These are phyloP conservation scores for Psittacus erithacus DNA, from an alignment of 2,113 vertebrate species.

Conservation along the genomic window DNA sequence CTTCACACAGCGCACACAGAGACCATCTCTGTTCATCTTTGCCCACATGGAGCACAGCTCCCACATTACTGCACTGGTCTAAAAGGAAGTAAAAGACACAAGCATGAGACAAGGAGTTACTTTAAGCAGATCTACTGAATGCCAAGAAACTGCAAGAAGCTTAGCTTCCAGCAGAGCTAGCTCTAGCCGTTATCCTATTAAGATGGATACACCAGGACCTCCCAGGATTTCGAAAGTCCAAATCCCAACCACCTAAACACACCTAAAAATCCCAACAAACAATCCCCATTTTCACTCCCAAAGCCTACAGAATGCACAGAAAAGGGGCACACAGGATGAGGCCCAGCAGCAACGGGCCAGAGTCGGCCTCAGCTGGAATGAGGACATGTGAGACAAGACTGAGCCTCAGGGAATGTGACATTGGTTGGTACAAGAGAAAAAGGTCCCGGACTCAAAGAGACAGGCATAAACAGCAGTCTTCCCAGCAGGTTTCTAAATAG, in stretches of 20 bases:
- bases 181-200: neutral
- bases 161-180: neutral
- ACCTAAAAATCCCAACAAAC: neutral
- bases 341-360: neutral
- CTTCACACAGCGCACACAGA: neutral
- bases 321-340: neutral
- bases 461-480: neutral
- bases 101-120: neutral
- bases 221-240: neutral
- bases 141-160: neutral
- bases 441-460: neutral
- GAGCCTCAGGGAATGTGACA: neutral
- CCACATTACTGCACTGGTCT: neutral
- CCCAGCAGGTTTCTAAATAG: neutral
- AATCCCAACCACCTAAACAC: neutral
- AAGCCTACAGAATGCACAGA: neutral
- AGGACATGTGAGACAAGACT: rapidly evolving
- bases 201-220: neutral
- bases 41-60: neutral
- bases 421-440: neutral
- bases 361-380: neutral
- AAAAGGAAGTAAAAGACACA: neutral
- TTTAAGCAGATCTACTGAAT: neutral
- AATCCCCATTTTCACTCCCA: neutral
- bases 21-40: neutral